Base-by-base conservation (phyloP, 2,113 vertebrate genomes). In the Grammomys surdaster region DNA sequence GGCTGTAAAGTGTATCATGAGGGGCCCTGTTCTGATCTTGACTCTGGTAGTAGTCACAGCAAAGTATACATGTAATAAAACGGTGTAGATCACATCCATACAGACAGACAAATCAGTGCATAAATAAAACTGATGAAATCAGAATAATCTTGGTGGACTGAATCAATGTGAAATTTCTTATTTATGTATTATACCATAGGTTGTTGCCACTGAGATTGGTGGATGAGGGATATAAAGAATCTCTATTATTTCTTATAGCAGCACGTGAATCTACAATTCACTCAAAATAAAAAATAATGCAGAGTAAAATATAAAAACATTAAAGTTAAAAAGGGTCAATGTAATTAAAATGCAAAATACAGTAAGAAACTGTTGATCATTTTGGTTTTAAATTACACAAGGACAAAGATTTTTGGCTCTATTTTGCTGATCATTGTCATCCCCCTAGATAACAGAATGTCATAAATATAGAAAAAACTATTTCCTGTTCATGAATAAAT, bases 301-400 rank as follows among this genome's bases (percentile, higher is more conserved):
- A 70, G 24, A 69, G n/a, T 24, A 17, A 84, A 43, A 51, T 51
- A 70, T n/a, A 87, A 69, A 67, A 69, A 67, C 8, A 48, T 48
- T 36, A 88, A 89, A 46, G 58, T 65, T 65, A 65, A 67, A 17
- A 22, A 72, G 36, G 6, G 70, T 58, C 77, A 67, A 72, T 24
- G 43, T 58, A 58, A 63, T 70, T 88, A 88, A 95, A 93, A 80
- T 82, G n/a, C 2, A 95, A 97, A 94, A 88, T 70, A 43, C 16
- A 70, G 22, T n/a, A 13, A 84, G 17, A 73, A 95, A 94, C 3
- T 76, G 17, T 63, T 69, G 14, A 28, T 82, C 58, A 72, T 60
- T 86, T 72, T 84, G n/a, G 77, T 19, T 90, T 89, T 78, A 77
- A 86, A 92, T 94, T 92, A 72, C 43, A 51, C 24, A 56, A 46